Base-by-base conservation (phyloP, 2,888 invertebrate genomes). In the Machimus atricapillus region DNA sequence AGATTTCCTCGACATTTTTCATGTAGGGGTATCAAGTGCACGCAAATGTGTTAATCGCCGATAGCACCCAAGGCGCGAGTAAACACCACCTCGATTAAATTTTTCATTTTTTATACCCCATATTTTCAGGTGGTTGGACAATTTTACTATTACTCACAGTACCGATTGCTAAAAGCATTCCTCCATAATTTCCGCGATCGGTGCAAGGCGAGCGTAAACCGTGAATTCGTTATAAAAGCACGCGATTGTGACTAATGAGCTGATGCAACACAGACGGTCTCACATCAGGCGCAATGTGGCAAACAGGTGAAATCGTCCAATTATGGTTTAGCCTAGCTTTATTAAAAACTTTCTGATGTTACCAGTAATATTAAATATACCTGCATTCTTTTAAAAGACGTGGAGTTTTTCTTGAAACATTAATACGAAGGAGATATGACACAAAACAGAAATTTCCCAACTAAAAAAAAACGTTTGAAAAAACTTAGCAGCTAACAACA, bases 181-280 rank as follows among this genome's bases (percentile, higher is more conserved):
- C 66, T 66, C 19, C 56, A 82, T n/a, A 82, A 58, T 82, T 82
- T 82, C 82, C 82, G 82, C 34, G 82, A 82, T 82, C 82, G 40
- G 9, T 37, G 66, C 34, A 34, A 82, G 82, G 34, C 40, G 37
- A 76, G 19, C 76, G n/a, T 34, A 27, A 19, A 66, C 66, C 66
- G 43, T 66, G 82, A 82, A 34, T 34, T 82, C 82, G 34, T 82
- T 82, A 19, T 37, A 82, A 37, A 58, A 82, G 37, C 82, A 82
- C 34, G 82, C 82, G 66, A 82, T 82, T 58, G 66, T 58, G 82
- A 82, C 82, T 82, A 82, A 82, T 82, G 66, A 82, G 82, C 82
- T 82, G 82, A 52, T 37, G 82, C 66, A 82, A 66, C 23, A 78
- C 43, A 40, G 9, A 14, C 27, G 66, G 58, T 58, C 58, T 23